phyloP scores from a whole-genome alignment of 2,113 vertebrate species.

The Oreochromis niloticus region DNA sequence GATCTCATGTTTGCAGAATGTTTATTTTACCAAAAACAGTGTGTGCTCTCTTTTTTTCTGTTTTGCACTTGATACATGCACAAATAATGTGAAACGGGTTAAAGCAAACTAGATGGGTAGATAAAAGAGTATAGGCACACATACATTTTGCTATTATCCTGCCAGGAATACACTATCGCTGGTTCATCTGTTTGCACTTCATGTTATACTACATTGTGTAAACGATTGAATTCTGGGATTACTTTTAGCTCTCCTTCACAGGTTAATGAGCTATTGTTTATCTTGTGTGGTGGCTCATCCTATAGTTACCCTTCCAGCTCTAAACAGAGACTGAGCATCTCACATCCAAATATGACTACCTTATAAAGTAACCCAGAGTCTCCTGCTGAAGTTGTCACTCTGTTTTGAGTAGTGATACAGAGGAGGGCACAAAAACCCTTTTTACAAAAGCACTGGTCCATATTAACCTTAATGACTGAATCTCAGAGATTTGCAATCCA shows the following conservation, averaged over 20 bases:
- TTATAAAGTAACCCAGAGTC: not conserved
- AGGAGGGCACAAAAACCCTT: not conserved
- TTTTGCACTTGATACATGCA: not conserved
- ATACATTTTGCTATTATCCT: not conserved
- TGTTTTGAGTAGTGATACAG: not conserved
- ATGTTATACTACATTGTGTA: not conserved
- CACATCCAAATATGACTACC: conserved; percentile 10
- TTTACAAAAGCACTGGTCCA: not conserved
- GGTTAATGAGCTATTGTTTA: conserved; percentile 15
- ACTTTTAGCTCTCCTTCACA: not conserved
- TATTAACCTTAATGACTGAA: not conserved
- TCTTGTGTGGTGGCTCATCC: not conserved
- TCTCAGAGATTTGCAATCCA: not conserved
- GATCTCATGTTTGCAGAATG: conserved; percentile 22
- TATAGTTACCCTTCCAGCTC: not conserved
- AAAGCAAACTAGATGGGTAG: not conserved
- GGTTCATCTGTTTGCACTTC: not conserved
- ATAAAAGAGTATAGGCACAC: not conserved
- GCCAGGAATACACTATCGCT: not conserved
- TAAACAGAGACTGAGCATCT: not conserved
- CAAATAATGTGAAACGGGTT: not conserved
- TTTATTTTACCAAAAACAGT: not conserved
- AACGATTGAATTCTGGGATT: not conserved
- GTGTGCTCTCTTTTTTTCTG: not conserved
- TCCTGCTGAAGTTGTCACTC: not conserved